A percentile compares a stretch with the other conserved stretches of the same genome.
Conservation (phyloP, 2,113 vertebrate genomes). For the Pantherophis guttatus region DNA sequence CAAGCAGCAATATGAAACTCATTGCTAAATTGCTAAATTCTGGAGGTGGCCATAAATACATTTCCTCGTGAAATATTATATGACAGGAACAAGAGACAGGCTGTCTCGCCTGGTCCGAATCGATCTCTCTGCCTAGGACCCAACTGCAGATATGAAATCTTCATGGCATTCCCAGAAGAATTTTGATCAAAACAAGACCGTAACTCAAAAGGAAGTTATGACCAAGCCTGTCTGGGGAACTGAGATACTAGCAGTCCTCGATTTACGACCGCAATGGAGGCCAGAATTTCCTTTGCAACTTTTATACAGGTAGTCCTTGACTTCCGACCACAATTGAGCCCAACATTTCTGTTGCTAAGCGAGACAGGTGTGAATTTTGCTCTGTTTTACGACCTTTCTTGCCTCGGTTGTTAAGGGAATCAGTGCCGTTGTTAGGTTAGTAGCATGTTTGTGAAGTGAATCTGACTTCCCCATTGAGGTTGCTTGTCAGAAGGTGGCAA, state of each 20-base stretch:
- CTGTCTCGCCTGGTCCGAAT: constrained; percentile 51
- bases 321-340: too few species aligned
- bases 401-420: too few species aligned
- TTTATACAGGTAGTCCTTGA: too few species aligned
- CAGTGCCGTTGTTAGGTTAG: too few species aligned
- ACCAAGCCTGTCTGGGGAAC: neutral
- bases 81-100: constrained; percentile 50
- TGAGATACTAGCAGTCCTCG: neutral
- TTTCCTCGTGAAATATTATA: constrained; percentile 60
- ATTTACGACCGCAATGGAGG: neutral
- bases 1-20: constrained; percentile 41
- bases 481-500: too few species aligned
- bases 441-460: too few species aligned
- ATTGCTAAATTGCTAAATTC: constrained; percentile 62
- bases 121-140: constrained; percentile 41
- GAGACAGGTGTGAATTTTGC: too few species aligned
- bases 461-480: too few species aligned
- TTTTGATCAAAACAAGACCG: neutral
- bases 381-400: too few species aligned
- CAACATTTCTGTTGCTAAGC: too few species aligned
- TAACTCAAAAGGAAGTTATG: neutral
- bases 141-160: constrained; percentile 33
- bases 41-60: constrained; percentile 55
- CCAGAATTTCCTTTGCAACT: too few species aligned
- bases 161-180: neutral